phyloP scores from a whole-genome alignment of 2,888 invertebrate genomes.

The Melinopterus prodromus region DNA sequence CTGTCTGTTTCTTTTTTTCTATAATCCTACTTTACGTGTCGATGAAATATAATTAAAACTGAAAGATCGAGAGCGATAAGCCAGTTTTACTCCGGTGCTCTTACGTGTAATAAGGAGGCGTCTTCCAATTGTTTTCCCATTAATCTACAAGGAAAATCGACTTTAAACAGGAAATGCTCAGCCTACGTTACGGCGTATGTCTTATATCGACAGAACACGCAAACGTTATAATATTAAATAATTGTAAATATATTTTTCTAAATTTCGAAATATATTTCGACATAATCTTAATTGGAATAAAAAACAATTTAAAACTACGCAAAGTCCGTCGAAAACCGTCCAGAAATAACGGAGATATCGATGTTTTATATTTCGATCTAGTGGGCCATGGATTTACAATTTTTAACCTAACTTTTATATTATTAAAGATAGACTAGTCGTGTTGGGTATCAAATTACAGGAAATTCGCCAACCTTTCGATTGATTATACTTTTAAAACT shows the following conservation, averaged over 20 bases:
- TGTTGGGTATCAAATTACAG: not conserved
- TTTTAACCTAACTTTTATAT: not conserved
- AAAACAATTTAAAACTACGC: not conserved
- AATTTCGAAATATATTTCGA: too few relatives aligned
- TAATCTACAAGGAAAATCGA: not conserved
- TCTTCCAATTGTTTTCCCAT: not conserved
- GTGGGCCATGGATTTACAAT: not conserved
- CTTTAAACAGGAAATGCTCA: not conserved
- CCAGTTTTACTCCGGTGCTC: not conserved
- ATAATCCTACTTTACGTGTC: not conserved
- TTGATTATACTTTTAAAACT: not conserved
- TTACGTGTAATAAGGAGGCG: not conserved
- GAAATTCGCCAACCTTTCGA: not conserved
- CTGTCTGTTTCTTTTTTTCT: not conserved
- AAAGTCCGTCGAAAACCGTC: not conserved
- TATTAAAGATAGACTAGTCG: not conserved
- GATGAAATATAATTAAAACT: not conserved
- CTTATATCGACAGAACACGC: not conserved
- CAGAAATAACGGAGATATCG: not conserved
- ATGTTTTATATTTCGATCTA: not conserved
- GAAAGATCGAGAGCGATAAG: not conserved
- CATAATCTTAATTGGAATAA: not conserved
- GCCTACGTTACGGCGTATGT: not conserved
- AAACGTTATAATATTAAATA: not conserved
- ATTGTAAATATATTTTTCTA: not conserved